phyloP scores from a whole-genome alignment of 2,113 vertebrate species.

The Ornithorhynchus anatinus region DNA sequence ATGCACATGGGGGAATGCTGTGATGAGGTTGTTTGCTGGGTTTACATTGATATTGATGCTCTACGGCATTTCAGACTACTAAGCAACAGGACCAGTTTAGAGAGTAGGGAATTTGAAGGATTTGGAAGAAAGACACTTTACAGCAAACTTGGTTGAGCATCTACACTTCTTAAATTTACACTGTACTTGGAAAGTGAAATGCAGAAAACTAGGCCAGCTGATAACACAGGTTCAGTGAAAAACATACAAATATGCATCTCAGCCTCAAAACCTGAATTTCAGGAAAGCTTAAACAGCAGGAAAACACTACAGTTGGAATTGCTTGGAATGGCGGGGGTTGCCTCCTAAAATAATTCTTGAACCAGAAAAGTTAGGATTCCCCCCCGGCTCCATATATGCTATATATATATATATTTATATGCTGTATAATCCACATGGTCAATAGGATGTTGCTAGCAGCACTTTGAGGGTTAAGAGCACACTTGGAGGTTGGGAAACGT shows the following conservation, averaged over 20 bases:
- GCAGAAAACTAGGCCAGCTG: conserved; percentile 20
- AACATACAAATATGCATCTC: conserved; percentile 14
- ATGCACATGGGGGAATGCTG: background rate
- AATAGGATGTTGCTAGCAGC: conserved; percentile 54
- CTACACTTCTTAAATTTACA: conserved; percentile 3
- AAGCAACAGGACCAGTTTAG: background rate
- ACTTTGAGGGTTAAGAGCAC: conserved; percentile 51
- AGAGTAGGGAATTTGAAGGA: background rate
- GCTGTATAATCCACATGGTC: background rate
- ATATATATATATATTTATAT: too few relatives aligned
- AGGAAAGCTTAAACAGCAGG: conserved; percentile 45
- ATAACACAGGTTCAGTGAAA: conserved; percentile 5
- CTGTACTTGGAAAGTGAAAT: conserved; percentile 17
- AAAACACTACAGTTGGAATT: background rate
- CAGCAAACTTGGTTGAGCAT: background rate
- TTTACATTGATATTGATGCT: background rate
- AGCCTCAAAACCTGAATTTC: conserved; percentile 47
- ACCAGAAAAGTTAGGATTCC: background rate
- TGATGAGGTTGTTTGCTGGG: background rate
- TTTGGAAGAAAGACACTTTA: background rate
- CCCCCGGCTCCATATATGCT: conserved; percentile 24
- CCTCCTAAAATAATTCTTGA: background rate
- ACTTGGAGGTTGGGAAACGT: background rate
- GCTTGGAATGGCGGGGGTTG: background rate
- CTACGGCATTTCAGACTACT: background rate